Conservation (phyloP, 2,797 vertebrate genomes). For the Lutjanus campechanus region DNA sequence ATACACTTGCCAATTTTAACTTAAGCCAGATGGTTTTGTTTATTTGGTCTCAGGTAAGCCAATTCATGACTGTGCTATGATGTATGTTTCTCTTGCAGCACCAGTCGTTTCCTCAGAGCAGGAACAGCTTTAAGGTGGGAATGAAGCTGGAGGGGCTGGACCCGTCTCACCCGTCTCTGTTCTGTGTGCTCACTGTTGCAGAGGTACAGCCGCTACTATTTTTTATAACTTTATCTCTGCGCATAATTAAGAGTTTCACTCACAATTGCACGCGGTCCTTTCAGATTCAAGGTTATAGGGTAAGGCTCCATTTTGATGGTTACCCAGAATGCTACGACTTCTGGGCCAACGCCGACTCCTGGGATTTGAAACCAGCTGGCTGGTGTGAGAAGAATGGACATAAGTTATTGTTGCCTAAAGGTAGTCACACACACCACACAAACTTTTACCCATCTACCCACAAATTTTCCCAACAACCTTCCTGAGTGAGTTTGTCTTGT, state of each 20-base stretch:
- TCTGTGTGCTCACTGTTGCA: conserved; percentile 92
- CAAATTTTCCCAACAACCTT: background rate
- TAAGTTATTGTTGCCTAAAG: conserved; percentile 88
- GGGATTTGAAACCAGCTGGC: conserved; percentile 88
- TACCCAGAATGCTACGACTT: conserved; percentile 90
- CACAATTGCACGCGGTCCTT: background rate
- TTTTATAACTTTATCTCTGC: background rate
- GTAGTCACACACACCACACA: conserved; percentile 58
- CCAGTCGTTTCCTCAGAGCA: conserved; percentile 92
- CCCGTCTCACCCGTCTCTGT: conserved; percentile 91
- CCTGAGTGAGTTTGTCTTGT: conserved; percentile 23
- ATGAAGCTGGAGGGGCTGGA: conserved; percentile 96
- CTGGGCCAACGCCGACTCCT: conserved; percentile 89
- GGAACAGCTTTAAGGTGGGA: conserved; percentile 93
- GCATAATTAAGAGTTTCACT: background rate
- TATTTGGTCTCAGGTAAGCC: background rate
- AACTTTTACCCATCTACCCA: background rate
- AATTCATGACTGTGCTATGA: background rate
- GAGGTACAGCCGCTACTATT: conserved; percentile 83
- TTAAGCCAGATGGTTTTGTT: background rate
- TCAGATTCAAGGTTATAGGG: conserved; percentile 88
- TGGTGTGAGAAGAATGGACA: conserved; percentile 90
- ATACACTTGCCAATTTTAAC: background rate
- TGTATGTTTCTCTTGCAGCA: conserved; percentile 81
- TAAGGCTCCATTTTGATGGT: conserved; percentile 88